Conservation (phyloP, 2,113 vertebrate species). For the Condylura cristata region DNA sequence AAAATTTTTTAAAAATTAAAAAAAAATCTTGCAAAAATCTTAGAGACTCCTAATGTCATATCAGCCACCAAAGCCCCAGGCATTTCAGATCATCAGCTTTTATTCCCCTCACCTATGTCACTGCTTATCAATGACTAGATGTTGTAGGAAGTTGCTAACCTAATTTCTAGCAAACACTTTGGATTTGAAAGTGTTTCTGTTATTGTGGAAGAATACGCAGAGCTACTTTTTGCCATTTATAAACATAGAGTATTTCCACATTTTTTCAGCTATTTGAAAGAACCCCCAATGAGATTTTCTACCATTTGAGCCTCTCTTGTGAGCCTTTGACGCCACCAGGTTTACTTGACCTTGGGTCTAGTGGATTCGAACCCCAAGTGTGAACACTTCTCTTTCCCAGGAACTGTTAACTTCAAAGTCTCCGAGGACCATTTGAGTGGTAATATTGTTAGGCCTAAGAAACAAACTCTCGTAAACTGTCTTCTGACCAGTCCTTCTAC, state of each 20-base stretch:
- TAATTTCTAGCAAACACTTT: conserved; percentile 59
- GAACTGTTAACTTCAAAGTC: conserved; percentile 76
- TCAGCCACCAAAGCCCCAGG: not conserved
- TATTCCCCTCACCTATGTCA: not conserved
- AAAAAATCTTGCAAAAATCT: not conserved
- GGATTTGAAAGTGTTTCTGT: conserved; percentile 50
- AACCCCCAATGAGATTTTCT: conserved; percentile 28
- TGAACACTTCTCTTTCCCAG: conserved; percentile 60
- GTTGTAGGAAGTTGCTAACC: conserved; percentile 48
- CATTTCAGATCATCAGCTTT: not conserved
- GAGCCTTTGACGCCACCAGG: conserved; percentile 58
- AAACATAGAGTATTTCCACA: conserved; percentile 24
- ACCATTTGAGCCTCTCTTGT: conserved; percentile 56
- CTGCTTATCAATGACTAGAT: conserved; percentile 16
- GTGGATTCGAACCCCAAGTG: conserved; percentile 56
- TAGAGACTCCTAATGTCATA: conserved; percentile 10
- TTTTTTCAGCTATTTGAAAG: conserved; percentile 59
- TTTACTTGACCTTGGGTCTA: conserved; percentile 78
- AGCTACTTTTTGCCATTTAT: conserved; percentile 51
- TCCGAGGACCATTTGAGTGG: conserved; percentile 52
- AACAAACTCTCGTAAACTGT: conserved; percentile 67
- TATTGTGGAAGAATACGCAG: not conserved
- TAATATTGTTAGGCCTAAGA: conserved; percentile 59
- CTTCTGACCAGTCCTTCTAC: conserved; percentile 39
- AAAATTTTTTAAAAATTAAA: too few species aligned